phyloP scores from a whole-genome alignment of 2,113 vertebrate genomes.

The Trichechus manatus region DNA sequence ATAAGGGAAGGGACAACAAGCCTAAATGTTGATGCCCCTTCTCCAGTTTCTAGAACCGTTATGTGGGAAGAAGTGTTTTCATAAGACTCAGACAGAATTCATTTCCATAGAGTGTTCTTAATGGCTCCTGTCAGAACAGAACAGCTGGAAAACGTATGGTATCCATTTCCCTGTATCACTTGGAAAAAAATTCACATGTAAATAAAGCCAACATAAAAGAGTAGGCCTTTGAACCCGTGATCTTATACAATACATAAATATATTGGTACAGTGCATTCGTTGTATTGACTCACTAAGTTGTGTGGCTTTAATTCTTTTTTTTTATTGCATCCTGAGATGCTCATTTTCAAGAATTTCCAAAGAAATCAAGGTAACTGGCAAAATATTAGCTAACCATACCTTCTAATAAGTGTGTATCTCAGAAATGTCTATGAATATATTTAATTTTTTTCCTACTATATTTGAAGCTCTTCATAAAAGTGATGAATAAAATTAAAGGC shows the following conservation, averaged over 20 bases:
- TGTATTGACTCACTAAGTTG: conserved; percentile 85
- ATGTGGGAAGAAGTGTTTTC: conserved; percentile 89
- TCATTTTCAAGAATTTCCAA: conserved; percentile 79
- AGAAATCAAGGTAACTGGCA: conserved; percentile 77
- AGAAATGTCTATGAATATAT: conserved; percentile 30
- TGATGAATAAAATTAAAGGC: conserved; percentile 51
- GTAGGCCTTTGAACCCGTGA: conserved; percentile 88
- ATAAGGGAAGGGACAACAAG: conserved; percentile 81
- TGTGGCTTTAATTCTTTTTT: conserved; percentile 78
- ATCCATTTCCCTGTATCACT: conserved; percentile 92
- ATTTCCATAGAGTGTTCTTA: conserved; percentile 89
- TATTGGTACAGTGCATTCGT: conserved; percentile 86
- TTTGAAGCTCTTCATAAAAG: conserved; percentile 27
- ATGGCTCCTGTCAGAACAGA: conserved; percentile 90
- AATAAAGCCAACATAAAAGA: conserved; percentile 93
- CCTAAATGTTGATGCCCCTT: conserved; percentile 84
- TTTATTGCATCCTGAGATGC: conserved; percentile 83
- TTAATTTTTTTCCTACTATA: neutral
- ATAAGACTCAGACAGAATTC: conserved; percentile 90
- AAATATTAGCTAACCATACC: conserved; percentile 56
- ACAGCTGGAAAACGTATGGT: conserved; percentile 93
- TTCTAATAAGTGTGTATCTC: conserved; percentile 26
- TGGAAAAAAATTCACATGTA: conserved; percentile 92
- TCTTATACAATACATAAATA: conserved; percentile 90
- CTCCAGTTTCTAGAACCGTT: conserved; percentile 85